Conservation (phyloP, 2,888 invertebrate genomes). For the Sipha maydis region DNA sequence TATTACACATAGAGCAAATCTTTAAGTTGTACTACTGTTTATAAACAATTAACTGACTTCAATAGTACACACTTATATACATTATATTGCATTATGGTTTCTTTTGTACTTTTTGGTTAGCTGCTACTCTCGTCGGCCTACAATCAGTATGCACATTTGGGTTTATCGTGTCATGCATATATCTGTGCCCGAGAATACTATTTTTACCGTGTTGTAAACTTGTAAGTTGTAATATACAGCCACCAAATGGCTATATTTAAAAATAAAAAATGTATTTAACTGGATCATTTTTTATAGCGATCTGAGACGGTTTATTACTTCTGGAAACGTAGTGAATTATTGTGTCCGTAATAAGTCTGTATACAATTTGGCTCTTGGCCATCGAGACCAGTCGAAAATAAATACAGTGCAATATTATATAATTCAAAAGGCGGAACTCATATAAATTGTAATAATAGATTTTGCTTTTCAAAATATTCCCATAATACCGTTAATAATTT, state of each 20-base stretch:
- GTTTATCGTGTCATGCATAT: constrained; percentile 1
- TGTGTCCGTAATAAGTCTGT: constrained; percentile 12
- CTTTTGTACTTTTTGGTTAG: neutral
- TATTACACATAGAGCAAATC: too few relatives aligned
- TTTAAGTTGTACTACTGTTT: too few relatives aligned
- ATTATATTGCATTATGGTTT: neutral
- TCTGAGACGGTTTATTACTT: constrained; percentile 28
- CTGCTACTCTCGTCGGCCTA: neutral
- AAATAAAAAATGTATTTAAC: constrained; percentile 53
- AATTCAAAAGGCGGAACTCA: neutral
- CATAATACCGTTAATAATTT: too few relatives aligned
- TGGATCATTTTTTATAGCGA: constrained; percentile 24
- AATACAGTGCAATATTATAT: neutral
- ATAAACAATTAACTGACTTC: neutral
- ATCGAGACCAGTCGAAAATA: constrained; percentile 3
- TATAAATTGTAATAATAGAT: too few relatives aligned
- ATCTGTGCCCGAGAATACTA: neutral
- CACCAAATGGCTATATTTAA: constrained; percentile 32
- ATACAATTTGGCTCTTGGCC: constrained; percentile 34
- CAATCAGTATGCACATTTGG: constrained; percentile 5
- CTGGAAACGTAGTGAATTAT: constrained; percentile 44
- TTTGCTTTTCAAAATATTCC: too few relatives aligned
- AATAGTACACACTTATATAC: neutral
- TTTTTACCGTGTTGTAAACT: constrained; percentile 3
- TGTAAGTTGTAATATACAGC: neutral